A percentile compares a stretch with the other conserved stretches of the same genome.
Conservation (phyloP, 2,113 vertebrate genomes). For the Acanthochromis polyacanthus region DNA sequence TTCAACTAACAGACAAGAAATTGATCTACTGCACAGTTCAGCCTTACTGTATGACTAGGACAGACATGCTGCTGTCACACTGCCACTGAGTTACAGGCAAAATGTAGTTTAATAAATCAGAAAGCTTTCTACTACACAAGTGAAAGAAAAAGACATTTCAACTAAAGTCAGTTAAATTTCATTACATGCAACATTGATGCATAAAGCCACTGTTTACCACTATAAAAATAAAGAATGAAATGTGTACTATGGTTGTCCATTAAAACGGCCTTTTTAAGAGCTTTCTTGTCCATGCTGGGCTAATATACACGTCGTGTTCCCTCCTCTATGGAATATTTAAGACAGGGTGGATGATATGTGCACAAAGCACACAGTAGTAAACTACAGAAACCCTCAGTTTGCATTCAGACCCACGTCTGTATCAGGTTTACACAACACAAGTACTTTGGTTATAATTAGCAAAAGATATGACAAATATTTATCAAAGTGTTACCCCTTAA, state of each 20-base stretch:
- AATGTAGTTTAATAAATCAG: constrained; percentile 1
- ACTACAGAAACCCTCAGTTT: not conserved
- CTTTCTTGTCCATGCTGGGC: not conserved
- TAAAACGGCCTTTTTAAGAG: not conserved
- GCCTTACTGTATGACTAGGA: constrained; percentile 12
- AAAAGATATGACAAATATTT: too few species aligned
- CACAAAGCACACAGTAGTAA: not conserved
- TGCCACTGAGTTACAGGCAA: not conserved
- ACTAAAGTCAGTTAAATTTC: not conserved
- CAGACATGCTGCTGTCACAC: not conserved
- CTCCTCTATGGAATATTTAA: not conserved
- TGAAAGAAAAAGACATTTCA: not conserved
- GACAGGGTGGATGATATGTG: not conserved
- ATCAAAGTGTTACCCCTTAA: too few species aligned
- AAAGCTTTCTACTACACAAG: not conserved
- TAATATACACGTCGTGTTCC: not conserved
- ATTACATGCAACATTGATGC: not conserved
- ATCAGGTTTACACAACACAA: not conserved
- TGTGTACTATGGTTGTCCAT: not conserved
- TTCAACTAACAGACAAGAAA: constrained; percentile 28
- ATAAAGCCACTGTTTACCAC: not conserved
- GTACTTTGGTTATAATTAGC: not conserved
- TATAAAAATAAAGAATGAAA: not conserved
- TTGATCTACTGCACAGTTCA: not conserved
- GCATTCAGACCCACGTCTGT: not conserved